Evolutionary conservation across 2,888 invertebrate species (phyloP).

Genomic region (Drosophila tripunctata): DNA sequence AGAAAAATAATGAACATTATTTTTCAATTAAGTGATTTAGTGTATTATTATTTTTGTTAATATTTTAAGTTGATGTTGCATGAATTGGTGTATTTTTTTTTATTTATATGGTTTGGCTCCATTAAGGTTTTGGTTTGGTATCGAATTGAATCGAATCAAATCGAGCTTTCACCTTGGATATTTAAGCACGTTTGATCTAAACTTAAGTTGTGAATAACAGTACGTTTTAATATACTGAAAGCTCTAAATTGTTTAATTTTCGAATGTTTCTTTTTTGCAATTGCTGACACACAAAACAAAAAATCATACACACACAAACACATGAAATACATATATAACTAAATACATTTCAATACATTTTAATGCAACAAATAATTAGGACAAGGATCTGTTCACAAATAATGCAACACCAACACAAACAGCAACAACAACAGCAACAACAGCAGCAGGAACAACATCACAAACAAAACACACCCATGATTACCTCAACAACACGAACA

Average conservation of each 20-base stretch:
- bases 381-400: conserved; percentile 73
- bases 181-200: conserved; percentile 50
- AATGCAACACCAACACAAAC: conserved; percentile 50
- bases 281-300: conserved; percentile 25
- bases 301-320: conserved; percentile 17
- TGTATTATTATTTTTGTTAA: conserved; percentile 2
- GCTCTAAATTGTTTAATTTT: conserved; percentile 54
- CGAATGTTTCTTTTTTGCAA: conserved; percentile 41
- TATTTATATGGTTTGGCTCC: conserved; percentile 19
- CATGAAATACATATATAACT: conserved; percentile 35
- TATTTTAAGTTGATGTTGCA: conserved; percentile 41
- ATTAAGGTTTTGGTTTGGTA: conserved; percentile 33
- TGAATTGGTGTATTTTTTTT: conserved; percentile 42
- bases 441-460: conserved; percentile 57
- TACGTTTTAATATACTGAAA: conserved; percentile 33
- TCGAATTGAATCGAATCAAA: conserved; percentile 16
- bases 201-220: conserved; percentile 53
- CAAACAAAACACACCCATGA: conserved; percentile 76
- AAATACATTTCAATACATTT: conserved; percentile 45
- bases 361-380: conserved; percentile 60
- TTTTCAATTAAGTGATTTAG: conserved; percentile 2
- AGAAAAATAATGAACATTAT: background rate
- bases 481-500: conserved; percentile 64
- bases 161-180: conserved; percentile 12
- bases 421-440: conserved; percentile 53